Evolutionary conservation across 2,113 vertebrate genomes (phyloP).

Genomic region (Lipotes vexillifer): DNA sequence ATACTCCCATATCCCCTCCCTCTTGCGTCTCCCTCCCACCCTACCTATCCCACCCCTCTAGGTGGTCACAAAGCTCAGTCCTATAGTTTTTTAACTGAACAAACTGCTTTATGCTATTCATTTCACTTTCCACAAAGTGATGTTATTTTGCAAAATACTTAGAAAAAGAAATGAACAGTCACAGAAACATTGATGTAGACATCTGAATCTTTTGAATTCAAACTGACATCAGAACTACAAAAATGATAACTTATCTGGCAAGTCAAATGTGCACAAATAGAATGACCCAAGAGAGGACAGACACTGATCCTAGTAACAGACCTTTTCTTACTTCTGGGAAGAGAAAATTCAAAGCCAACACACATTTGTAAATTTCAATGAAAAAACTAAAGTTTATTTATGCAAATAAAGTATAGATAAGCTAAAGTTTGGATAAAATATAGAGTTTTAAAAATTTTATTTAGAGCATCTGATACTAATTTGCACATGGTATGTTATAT

Average conservation of each 20-base stretch:
- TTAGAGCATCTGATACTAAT: not conserved
- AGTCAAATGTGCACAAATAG: not conserved
- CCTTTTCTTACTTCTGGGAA: not conserved
- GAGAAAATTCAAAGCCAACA: not conserved
- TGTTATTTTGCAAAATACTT: not conserved
- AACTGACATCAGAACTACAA: not conserved
- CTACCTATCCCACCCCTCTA: no score
- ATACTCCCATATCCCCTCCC: no score
- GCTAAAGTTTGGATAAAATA: not conserved
- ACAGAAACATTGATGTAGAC: not conserved
- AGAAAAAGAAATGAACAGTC: not conserved
- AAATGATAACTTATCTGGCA: not conserved
- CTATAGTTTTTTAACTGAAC: not conserved
- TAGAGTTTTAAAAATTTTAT: not conserved
- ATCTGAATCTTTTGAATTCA: not conserved
- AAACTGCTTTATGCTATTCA: not conserved
- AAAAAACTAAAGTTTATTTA: not conserved
- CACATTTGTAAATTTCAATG: not conserved
- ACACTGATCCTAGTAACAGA: not conserved
- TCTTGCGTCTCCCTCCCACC: no score
- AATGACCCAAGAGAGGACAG: not conserved
- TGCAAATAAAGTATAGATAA: not conserved
- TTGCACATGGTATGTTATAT: not conserved
- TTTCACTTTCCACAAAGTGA: not conserved
- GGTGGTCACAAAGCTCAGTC: no score